Evolutionary conservation across 1,140 invertebrate genomes (phyloP).

Genomic region (Conus betulinus): DNA sequence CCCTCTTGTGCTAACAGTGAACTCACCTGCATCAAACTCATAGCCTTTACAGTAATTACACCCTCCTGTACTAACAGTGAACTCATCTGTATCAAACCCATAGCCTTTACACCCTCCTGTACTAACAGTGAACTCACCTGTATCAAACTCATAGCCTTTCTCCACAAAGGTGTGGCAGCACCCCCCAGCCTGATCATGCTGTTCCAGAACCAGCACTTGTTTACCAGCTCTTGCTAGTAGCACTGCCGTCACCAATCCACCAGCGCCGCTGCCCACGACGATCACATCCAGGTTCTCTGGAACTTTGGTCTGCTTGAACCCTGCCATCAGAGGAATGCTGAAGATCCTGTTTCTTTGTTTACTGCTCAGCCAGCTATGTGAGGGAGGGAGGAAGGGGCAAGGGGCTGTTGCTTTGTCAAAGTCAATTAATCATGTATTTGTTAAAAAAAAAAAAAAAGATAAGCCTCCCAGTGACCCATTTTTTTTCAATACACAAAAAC

Average conservation of each 20-base stretch:
- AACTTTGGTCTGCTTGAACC: conserved; percentile 60
- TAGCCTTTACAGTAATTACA: conserved; percentile 75
- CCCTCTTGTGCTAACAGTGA: neutral
- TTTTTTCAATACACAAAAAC: too few species aligned
- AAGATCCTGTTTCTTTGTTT: too few species aligned
- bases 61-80: neutral
- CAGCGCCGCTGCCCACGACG: conserved; percentile 75
- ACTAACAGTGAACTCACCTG: conserved; percentile 57
- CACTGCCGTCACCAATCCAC: conserved; percentile 71
- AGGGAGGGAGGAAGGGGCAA: neutral
- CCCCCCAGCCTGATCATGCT: conserved; percentile 74
- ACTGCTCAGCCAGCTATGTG: neutral
- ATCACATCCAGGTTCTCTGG: conserved; percentile 74
- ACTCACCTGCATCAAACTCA: conserved; percentile 75
- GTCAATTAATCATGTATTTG: neutral
- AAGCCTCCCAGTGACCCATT: too few species aligned
- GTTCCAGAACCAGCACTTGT: conserved; percentile 74
- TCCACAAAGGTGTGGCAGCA: conserved; percentile 72
- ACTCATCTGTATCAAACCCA: conserved; percentile 73
- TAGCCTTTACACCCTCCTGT: conserved; percentile 62
- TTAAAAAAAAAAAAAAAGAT: too few species aligned
- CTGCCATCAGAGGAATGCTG: conserved; percentile 45
- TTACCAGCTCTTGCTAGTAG: conserved; percentile 71
- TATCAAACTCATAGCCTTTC: conserved; percentile 76
- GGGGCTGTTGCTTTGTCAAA: neutral